Evolutionary conservation across 2,113 vertebrate genomes (phyloP).

Genomic region (Rhea americana): DNA sequence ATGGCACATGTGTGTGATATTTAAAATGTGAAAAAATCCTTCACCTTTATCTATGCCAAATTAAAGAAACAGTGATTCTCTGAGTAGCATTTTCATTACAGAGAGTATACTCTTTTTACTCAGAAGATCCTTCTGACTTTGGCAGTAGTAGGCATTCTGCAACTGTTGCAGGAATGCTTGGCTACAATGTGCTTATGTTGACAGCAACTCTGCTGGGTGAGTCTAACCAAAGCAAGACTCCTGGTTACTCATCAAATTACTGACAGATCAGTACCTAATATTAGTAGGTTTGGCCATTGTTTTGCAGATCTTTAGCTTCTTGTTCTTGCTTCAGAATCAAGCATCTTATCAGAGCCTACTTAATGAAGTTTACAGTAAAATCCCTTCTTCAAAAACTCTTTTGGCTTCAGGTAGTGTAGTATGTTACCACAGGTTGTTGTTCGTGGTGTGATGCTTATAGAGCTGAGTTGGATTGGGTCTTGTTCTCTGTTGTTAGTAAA

Average conservation of each 20-base stretch:
- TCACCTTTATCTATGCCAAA: not conserved
- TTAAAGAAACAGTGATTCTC: not conserved
- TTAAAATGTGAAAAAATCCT: not conserved
- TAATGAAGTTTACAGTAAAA: not conserved
- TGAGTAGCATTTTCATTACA: not conserved
- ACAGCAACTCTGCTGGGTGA: not conserved
- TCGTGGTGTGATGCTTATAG: not conserved
- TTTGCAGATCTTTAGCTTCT: not conserved
- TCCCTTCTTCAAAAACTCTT: not conserved
- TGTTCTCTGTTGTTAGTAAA: not conserved
- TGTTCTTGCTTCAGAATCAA: not conserved
- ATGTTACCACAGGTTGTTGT: not conserved
- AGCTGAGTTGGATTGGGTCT: not conserved
- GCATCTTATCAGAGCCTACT: not conserved
- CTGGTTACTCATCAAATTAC: not conserved
- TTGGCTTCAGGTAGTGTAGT: not conserved
- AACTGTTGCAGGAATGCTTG: not conserved
- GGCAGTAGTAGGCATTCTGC: not conserved
- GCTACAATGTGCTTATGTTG: not conserved
- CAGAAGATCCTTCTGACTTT: not conserved
- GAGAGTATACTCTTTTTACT: not conserved
- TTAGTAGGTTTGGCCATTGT: not conserved
- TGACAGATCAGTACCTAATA: not conserved
- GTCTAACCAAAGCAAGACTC: not conserved
- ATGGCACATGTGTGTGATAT: not conserved